phyloP scores from a whole-genome alignment of 2,113 vertebrate species.

The Microcebus jonahi region DNA sequence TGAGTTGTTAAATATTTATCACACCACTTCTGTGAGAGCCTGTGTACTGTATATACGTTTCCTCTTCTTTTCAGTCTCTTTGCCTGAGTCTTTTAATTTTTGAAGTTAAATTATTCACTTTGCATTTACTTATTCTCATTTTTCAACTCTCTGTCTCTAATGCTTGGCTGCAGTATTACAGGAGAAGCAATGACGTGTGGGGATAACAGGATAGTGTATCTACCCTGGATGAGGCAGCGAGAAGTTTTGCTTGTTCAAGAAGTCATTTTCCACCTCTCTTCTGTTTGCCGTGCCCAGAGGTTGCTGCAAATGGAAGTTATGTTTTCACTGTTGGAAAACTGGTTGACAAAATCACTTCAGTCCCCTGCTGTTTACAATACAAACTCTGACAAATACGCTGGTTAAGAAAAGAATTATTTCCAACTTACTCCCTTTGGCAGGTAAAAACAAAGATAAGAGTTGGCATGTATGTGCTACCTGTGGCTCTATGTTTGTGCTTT shows the following conservation, averaged over 20 bases:
- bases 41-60: accelerated
- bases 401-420: conserved; percentile 72
- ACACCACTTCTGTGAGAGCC: neutral
- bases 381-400: conserved; percentile 66
- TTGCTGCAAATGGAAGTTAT: conserved; percentile 65
- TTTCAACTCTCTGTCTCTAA: neutral
- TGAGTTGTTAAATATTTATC: neutral
- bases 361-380: conserved; percentile 66
- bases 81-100: conserved; percentile 9
- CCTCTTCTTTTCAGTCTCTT: neutral
- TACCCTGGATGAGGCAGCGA: neutral
- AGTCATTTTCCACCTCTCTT: conserved; percentile 20
- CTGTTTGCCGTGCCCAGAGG: conserved; percentile 44
- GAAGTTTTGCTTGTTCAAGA: conserved; percentile 51
- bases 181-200: neutral
- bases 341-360: conserved; percentile 72
- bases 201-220: neutral
- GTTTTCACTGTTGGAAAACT: conserved; percentile 71
- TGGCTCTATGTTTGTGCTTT: conserved; percentile 24
- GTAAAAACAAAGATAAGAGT: conserved; percentile 55
- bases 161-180: neutral
- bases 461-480: neutral
- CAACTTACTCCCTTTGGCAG: conserved; percentile 59
- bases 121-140: neutral
- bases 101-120: neutral